A percentile compares a stretch with the other conserved stretches of the same genome.
These are phyloP conservation scores for Pangasius krempfi DNA, from an alignment of 2,797 vertebrate species.

Conservation along the genomic window DNA sequence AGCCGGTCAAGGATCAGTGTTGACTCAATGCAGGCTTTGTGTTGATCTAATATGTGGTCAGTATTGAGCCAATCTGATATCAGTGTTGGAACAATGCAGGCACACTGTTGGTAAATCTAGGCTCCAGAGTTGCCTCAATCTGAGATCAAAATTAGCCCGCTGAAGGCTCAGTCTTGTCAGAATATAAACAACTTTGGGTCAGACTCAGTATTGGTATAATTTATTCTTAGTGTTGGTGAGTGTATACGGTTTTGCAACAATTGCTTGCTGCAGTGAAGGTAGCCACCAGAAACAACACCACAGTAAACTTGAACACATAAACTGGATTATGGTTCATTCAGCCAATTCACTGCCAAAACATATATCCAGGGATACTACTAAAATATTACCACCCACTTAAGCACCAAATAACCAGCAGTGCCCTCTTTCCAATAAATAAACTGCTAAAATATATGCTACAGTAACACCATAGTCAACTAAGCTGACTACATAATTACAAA, in stretches of 20 bases:
- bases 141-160: background rate
- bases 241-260: background rate
- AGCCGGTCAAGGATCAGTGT: background rate
- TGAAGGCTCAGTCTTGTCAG: background rate
- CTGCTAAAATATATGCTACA: background rate
- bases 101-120: background rate
- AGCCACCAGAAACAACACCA: background rate
- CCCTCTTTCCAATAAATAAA: background rate
- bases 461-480: background rate
- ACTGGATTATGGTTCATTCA: background rate
- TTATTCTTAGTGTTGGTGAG: background rate
- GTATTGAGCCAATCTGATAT: background rate
- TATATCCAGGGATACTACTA: background rate
- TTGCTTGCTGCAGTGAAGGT: background rate
- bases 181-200: background rate
- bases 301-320: background rate
- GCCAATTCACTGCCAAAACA: background rate
- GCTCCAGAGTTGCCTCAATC: background rate
- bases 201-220: background rate
- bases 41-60: background rate
- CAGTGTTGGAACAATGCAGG: background rate
- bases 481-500: background rate
- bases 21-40: background rate
- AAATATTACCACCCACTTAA: constrained; percentile 2
- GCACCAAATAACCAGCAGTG: background rate